Evolutionary conservation across 2,888 invertebrate genomes (phyloP), one percentile per base, ranked within the genome.

Genomic region (Dorcus parallelipipedus): DNA sequence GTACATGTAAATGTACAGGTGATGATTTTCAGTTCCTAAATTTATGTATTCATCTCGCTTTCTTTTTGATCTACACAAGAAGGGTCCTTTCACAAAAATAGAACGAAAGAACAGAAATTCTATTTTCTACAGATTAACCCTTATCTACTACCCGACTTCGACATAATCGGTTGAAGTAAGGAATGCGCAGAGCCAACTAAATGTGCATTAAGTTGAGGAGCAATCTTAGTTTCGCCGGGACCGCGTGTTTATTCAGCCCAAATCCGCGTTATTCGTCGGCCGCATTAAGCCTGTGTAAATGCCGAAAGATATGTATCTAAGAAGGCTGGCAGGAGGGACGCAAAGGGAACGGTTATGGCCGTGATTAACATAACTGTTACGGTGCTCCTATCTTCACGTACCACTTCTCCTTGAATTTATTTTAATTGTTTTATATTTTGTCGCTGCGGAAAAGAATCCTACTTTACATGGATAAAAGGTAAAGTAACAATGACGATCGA

Each of bases 341-440:
- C 26, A 49, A 42, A 54, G 49, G 41, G 42, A 54, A 54, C 40
- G 49, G 54, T 41, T 54, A 49, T 39, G 42, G 40, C 39, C 49
- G 49, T 54, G 54, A 54, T 54, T 54, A 54, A 54, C 49, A 54
- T 54, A 49, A 54, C 49, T 54, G 49, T 38, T 49, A 42, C 45
- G 39, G 38, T 38, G 49, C 41, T 33, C 26, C 26, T 33, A 33
- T 33, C 26, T 33, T 33, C 26, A 33, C 26, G 26, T 33, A 33
- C 26, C 26, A 33, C 26, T 33, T 33, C 26, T 33, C 26, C 26
- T 33, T 4, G 26, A 6, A 33, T 33, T 33, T 33, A 33, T 33
- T 33, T 33, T 33, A 33, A 33, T 33, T 33, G 26, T 33, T 33
- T 33, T 33, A 33, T 33, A 33, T 33, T 33, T 33, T 33, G 26